A percentile compares a stretch with the other conserved stretches of the same genome.
Conservation (phyloP, 2,797 vertebrate species). For the Argyrosomus regius region DNA sequence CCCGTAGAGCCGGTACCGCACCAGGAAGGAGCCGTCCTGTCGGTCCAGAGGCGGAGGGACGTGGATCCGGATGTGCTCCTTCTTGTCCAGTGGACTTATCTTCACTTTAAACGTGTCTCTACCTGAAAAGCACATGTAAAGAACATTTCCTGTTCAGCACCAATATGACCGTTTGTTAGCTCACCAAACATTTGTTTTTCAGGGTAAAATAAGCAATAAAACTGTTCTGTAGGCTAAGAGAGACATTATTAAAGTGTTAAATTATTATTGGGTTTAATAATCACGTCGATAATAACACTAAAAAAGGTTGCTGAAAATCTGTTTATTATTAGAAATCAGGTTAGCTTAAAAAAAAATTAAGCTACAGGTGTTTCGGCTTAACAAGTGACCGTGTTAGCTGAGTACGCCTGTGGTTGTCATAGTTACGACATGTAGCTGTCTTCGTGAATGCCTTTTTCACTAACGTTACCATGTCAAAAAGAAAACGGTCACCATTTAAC, state of each 20-base stretch:
- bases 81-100: slow-evolving; percentile 86
- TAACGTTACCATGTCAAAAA: too few relatives aligned
- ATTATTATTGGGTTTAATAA: accelerated
- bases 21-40: slow-evolving; percentile 92
- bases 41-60: slow-evolving; percentile 89
- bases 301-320: background rate
- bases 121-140: slow-evolving; percentile 74
- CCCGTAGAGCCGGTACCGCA: slow-evolving; percentile 91
- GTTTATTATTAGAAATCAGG: too few relatives aligned
- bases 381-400: too few relatives aligned
- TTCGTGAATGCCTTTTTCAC: too few relatives aligned
- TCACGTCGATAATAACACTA: too few relatives aligned
- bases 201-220: background rate
- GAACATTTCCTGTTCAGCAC: background rate
- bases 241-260: background rate
- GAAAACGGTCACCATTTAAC: too few relatives aligned
- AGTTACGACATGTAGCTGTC: too few relatives aligned
- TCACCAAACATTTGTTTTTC: background rate
- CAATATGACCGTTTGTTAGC: background rate
- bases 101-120: slow-evolving; percentile 88
- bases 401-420: too few relatives aligned
- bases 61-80: slow-evolving; percentile 89
- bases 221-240: background rate
- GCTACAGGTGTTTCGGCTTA: too few relatives aligned
- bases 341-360: background rate